Evolutionary conservation across 2,797 vertebrate species (phyloP).

Genomic region (Pipistrellus pygmaeus): DNA sequence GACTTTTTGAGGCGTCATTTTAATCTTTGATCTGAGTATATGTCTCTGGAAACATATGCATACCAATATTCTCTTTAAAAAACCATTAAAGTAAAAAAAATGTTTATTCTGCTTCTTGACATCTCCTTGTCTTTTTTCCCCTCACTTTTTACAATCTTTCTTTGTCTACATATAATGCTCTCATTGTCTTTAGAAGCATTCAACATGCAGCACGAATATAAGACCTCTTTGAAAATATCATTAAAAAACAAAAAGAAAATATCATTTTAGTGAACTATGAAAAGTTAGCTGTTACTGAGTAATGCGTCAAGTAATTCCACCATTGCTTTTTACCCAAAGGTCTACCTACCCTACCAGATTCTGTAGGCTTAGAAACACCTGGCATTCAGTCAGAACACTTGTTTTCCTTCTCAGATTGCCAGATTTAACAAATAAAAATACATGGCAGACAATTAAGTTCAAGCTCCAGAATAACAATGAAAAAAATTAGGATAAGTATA

Average conservation of each 20-base stretch:
- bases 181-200: slow-evolving; percentile 44
- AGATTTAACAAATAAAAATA: slow-evolving; percentile 48
- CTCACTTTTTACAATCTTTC: slow-evolving; percentile 52
- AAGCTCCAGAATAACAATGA: slow-evolving; percentile 3
- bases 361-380: slow-evolving; percentile 4
- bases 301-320: neutral
- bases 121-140: slow-evolving; percentile 23
- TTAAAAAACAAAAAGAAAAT: slow-evolving; percentile 26
- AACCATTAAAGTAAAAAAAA: slow-evolving; percentile 51
- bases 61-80: slow-evolving; percentile 37
- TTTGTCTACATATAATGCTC: neutral
- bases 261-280: slow-evolving; percentile 33
- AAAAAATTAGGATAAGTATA: slow-evolving; percentile 28
- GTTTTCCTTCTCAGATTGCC: neutral
- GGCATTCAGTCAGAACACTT: neutral
- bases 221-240: slow-evolving; percentile 54
- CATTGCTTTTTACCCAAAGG: neutral
- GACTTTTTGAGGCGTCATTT: slow-evolving; percentile 48
- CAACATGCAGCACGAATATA: neutral
- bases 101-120: slow-evolving; percentile 53
- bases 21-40: slow-evolving; percentile 65
- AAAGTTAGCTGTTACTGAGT: neutral
- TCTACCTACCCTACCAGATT: neutral
- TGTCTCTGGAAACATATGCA: slow-evolving; percentile 43
- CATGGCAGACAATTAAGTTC: neutral